Evolutionary conservation across 2,113 vertebrate genomes (phyloP), one percentile per base, ranked within the genome.

Genomic region (Mirza zaza): DNA sequence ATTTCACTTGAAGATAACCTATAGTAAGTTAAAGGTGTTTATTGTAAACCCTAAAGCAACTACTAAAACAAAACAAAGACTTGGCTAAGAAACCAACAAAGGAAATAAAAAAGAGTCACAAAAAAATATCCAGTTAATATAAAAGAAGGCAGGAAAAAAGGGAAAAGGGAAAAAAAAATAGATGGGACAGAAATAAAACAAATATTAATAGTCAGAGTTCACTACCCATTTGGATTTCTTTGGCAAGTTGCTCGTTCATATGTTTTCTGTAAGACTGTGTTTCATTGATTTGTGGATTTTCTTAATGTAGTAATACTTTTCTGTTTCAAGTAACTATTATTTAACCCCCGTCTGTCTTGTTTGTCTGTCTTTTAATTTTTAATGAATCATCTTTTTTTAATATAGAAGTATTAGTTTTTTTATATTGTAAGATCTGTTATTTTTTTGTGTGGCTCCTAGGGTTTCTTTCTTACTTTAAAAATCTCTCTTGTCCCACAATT

Each of bases 291-390:
- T 82, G 57, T 87, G 59, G 67, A 39, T 52, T 90, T 80, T 90
- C 81, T 68, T 91, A 29, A 73, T 39, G 36, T 42, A 42, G 20
- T 48, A 67, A 50, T 87, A 87, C 27, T 94, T 91, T 94, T 80
- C 32, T 75, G n/a, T 36, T 65, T 90, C 48, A 81, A 80, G 17
- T 82, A 39, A 42, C 57, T 86, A 50, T 75, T 94, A 84, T 34
- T 90, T 90, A 65, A 75, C 65, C 68, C 29, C 12, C 80, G 17
- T n/a, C 18, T 68, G 39, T 77, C 71, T 68, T 67, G 80, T 84
- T 75, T 70, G 18, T 42, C 55, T 85, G 61, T 75, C 34, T 77
- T 92, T 83, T 48, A 79, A 85, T 79, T 96, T 93, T 80, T 85
- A 85, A 57, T 45, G 13, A 92, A 83, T 12, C 27, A 5, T 39